Base-by-base conservation (phyloP, 2,113 vertebrate genomes). In the Triplophysa tibetana region DNA sequence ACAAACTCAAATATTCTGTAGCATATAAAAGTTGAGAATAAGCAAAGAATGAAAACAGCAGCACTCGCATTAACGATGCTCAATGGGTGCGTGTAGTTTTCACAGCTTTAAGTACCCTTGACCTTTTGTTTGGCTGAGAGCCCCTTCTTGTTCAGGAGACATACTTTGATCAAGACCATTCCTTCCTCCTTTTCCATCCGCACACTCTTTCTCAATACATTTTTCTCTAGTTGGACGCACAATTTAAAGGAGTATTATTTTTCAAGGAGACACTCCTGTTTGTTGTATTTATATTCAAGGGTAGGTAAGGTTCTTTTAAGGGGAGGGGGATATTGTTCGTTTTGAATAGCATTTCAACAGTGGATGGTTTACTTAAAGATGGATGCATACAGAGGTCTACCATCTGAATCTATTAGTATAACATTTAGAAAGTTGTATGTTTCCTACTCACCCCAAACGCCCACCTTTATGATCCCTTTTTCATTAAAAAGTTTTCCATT, bases 141-240 rank as follows among this genome's bases (percentile, higher is more conserved):
- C 52, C 12, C 13, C 56, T 58, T 82, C 82, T 82, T 86, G 78
- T 83, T 78, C 85, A 73, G 72, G 72, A 62, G 33, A 60, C 38
- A 86, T 85, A 75, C 24, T 29, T 78, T 84, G 83, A 83, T 82
- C 84, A 75, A 78, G 26, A 66, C 78, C 80, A 63, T 81, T 48
- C 80, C 79, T 76, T 65, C 50, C 65, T 58, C 52, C 4, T 79
- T 50, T 81, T 81, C 76, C 78, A 80, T 77, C 58, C 62, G 38
- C 24, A 45, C 68, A 21, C 67, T 0, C 14, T 74, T 56, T 65
- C 70, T 24, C 60, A 78, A 79, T 73, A 48, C 17, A 73, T n/a
- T 41, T n/a, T 60, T 45, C 38, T 62, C 21, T 19, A 61, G 41
- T 45, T 75, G 41, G 14, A 62, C 21, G 29, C 58, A 62, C 61